A percentile compares a stretch with the other conserved stretches of the same genome.
These are phyloP conservation scores for Copidosoma floridanum DNA, from an alignment of 1,140 invertebrate genomes.

Conservation along the genomic window DNA sequence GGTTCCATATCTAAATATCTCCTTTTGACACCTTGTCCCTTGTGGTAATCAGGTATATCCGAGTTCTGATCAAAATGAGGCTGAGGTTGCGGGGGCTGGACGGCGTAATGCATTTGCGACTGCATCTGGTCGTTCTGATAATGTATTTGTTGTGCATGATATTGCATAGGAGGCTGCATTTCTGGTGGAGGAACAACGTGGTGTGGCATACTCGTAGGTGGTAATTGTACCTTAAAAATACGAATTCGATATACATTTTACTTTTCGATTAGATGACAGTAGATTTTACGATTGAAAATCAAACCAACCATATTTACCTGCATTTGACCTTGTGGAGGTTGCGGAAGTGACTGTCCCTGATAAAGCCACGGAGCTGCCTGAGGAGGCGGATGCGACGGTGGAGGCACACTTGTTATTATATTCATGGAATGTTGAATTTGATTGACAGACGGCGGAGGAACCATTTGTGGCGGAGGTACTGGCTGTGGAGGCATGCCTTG, in stretches of 20 bases:
- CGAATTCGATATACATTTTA: too few species aligned
- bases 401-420: constrained; percentile 51
- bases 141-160: constrained; percentile 51
- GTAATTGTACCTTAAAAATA: constrained; percentile 29
- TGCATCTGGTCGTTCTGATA: constrained; percentile 54
- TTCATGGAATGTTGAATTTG: constrained; percentile 51
- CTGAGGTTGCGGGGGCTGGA: constrained; percentile 45
- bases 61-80: constrained; percentile 45
- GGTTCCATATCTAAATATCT: constrained; percentile 51
- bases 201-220: constrained; percentile 39
- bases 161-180: constrained; percentile 49
- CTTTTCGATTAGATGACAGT: neutral
- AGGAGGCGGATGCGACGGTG: constrained; percentile 47
- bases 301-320: constrained; percentile 36
- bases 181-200: constrained; percentile 46
- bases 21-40: constrained; percentile 51
- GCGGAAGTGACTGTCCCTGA: constrained; percentile 42
- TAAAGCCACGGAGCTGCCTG: constrained; percentile 50
- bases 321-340: constrained; percentile 45
- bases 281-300: neutral
- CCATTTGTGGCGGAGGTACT: constrained; percentile 53
- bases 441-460: constrained; percentile 47
- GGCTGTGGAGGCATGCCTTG: constrained; percentile 47
- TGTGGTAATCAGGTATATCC: constrained; percentile 48
- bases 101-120: constrained; percentile 48